Evolutionary conservation across 2,797 vertebrate genomes (phyloP).

Genomic region (Falco naumanni): DNA sequence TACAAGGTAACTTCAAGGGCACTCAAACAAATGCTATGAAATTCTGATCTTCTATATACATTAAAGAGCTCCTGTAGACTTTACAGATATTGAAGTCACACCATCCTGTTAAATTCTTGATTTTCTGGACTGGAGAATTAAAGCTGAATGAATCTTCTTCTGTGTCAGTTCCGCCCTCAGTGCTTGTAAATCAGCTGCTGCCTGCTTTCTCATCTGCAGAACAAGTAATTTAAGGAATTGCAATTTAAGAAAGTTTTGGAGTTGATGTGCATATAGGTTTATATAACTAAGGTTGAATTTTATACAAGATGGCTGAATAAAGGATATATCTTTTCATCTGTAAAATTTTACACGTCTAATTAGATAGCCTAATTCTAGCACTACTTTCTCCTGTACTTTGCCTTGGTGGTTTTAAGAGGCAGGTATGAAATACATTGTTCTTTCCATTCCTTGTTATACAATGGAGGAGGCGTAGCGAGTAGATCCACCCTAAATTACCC

Average conservation of each 20-base stretch:
- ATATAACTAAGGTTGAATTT: background rate
- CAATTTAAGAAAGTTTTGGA: background rate
- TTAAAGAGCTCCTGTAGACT: background rate
- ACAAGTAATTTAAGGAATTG: background rate
- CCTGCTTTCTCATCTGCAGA: constrained; percentile 89
- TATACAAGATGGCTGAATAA: background rate
- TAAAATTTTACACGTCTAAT: background rate
- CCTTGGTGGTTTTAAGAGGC: background rate
- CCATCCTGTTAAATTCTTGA: background rate
- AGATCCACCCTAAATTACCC: background rate
- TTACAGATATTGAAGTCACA: background rate
- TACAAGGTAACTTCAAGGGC: background rate
- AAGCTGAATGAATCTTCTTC: constrained; percentile 84
- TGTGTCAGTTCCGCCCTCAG: constrained; percentile 87
- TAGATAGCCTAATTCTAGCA: background rate
- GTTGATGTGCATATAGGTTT: background rate
- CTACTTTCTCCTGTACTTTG: background rate
- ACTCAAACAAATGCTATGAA: background rate
- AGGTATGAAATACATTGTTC: background rate
- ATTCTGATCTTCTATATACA: background rate
- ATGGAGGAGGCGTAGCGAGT: background rate
- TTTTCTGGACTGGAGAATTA: constrained; percentile 50
- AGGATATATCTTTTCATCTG: background rate
- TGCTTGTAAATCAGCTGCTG: constrained; percentile 81
- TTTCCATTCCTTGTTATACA: background rate